Base-by-base conservation (phyloP, 1,140 invertebrate species). In the Drosophila punjabiensis region DNA sequence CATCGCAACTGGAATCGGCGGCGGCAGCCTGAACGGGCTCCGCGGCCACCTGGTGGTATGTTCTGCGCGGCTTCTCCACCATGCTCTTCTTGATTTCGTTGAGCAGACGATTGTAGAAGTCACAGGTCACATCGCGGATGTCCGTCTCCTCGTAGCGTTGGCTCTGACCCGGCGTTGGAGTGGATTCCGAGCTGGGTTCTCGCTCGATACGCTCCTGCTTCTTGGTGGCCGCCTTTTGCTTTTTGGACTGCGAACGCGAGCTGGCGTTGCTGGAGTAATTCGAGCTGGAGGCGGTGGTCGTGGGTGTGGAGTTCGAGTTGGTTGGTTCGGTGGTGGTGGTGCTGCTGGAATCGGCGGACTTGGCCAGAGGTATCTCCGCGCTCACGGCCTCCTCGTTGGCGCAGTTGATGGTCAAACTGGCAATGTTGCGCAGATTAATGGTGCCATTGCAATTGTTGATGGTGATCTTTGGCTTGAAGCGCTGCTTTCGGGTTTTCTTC, bases 361-460 rank as follows among this genome's bases (percentile, higher is more conserved):
- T 73, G 28, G 55, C 70, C 14, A 90, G 28, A 0, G 91, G 91
- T 33, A 92, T 70, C 37, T 92, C 75, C 0, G 87, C 91, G 30
- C 76, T 91, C 4, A 92, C 79, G 4, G 82, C 78, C 20, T 91
- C 91, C n/a, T 93, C 92, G 43, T 55, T 91, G 64, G 88, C 79
- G 69, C 92, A 93, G 47, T 93, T 93, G 33, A 93, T 93, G 11
- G 92, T 93, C 24, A 93, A 33, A 47, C 86, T 93, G 50, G 91
- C 86, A 3, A 93, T 93, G 59, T 93, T 93, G n/a, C 91, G 82
- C 18, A 93, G 62, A 64, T 93, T 93, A 5, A 93, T 92, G 11
- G 82, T 93, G n/a, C 92, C 92, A 65, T 91, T 93, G 75, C 92
- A 93, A 48, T 93, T 93, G 56, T 93, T 93, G 16, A 93, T 93